A percentile compares a stretch with the other conserved stretches of the same genome.
These are phyloP conservation scores for Ochropacha duplaris DNA, from an alignment of 2,888 invertebrate species.

Conservation along the genomic window DNA sequence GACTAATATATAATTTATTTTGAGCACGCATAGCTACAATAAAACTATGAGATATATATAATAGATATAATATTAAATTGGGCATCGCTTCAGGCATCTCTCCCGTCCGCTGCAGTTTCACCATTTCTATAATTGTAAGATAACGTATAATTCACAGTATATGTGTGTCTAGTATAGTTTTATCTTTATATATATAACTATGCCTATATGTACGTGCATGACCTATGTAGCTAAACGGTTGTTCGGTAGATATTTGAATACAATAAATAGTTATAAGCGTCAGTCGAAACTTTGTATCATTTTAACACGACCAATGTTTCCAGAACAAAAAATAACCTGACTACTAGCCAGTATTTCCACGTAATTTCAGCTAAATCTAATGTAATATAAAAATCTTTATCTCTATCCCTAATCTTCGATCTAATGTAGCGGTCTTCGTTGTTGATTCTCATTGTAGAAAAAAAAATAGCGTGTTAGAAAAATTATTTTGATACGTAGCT, in stretches of 20 bases:
- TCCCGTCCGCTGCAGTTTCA: constrained; percentile 64
- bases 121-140: constrained; percentile 53
- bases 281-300: constrained; percentile 49
- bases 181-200: constrained; percentile 62
- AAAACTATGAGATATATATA: constrained; percentile 20
- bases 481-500: constrained; percentile 77
- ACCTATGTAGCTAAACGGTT: constrained; percentile 77
- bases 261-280: constrained; percentile 72
- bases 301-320: constrained; percentile 57
- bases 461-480: constrained; percentile 63
- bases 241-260: constrained; percentile 76
- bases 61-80: constrained; percentile 43
- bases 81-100: constrained; percentile 40
- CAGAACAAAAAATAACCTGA: constrained; percentile 12
- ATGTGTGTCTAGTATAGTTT: constrained; percentile 77
- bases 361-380: background rate
- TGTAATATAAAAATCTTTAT: constrained; percentile 7
- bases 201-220: constrained; percentile 72
- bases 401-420: constrained; percentile 50
- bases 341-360: constrained; percentile 10
- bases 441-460: constrained; percentile 75
- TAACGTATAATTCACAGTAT: constrained; percentile 65
- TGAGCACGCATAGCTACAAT: constrained; percentile 63
- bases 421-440: constrained; percentile 68
- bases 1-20: constrained; percentile 42